Evolutionary conservation across 2,113 vertebrate species (phyloP), one percentile per base, ranked within the genome.

Genomic region (Perccottus glenii): DNA sequence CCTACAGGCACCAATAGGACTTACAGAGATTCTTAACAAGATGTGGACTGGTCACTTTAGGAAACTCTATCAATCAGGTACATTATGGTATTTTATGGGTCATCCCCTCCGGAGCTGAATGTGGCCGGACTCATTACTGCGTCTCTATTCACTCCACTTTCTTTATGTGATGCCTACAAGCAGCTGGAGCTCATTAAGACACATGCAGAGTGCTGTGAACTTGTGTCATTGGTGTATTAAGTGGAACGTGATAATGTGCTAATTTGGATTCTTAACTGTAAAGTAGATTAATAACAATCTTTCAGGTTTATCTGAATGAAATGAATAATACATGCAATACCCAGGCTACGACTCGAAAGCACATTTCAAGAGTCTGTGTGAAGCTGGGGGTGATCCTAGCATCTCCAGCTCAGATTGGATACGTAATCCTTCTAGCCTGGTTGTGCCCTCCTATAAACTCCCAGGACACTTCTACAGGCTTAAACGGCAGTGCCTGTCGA

Each of bases 21-120:
- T 81, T 76, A 80, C 70, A 81, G 57, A 11, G 55, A 14, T 57
- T 64, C 69, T 78, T 82, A 80, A 85, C 75, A 80, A 85, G 77
- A 82, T 68, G 64, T 76, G 76, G 71, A 79, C 66, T 73, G 70
- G 81, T 78, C 73, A 76, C 78, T 84, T 84, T 85, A 81, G 88
- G 80, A 82, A 81, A 77, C 55, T 73, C 81, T n/a, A 88, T 85
- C 77, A 86, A 82, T 80, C 71, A 72, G 49, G 40, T 43, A 55
- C 45, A 87, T 86, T 83, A 90, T 74, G 49, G 43, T 43, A 55
- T 42, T 88, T 86, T 83, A 90, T 84, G 55, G 44, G 51, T 51
- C 52, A 40, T 49, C 60, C 16, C 59, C 46, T 56, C 50, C 42
- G 60, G 48, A 64, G 60, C 72, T 63, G 49, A 64, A 67, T 67